Percentiles rank a stretch among this genome's conserved stretches.
These are phyloP conservation scores for Formica exsecta DNA, from an alignment of 1,140 invertebrate genomes.

Conservation along the genomic window DNA sequence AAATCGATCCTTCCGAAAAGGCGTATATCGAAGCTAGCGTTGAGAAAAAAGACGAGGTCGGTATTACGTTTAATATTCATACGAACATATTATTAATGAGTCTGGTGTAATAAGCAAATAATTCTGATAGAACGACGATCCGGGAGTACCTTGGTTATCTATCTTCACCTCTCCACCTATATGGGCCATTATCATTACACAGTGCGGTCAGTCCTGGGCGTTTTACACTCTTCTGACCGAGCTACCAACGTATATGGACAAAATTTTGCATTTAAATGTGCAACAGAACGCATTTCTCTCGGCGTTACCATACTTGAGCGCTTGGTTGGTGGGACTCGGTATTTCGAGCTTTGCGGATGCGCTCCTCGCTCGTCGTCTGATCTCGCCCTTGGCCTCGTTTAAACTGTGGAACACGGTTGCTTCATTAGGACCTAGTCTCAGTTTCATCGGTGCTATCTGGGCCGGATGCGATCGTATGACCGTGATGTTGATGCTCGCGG, in stretches of 20 bases:
- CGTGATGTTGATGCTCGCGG: constrained; percentile 90
- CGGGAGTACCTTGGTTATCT: constrained; percentile 90
- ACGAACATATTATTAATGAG: neutral
- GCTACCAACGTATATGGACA: constrained; percentile 97
- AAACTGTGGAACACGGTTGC: constrained; percentile 92
- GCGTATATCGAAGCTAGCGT: constrained; percentile 89
- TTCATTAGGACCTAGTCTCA: constrained; percentile 91
- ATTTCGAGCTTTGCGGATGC: constrained; percentile 91
- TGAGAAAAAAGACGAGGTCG: constrained; percentile 82
- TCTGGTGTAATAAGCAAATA: constrained; percentile 5
- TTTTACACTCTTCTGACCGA: constrained; percentile 98
- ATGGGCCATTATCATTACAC: constrained; percentile 95
- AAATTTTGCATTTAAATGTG: constrained; percentile 96
- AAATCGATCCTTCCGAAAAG: constrained; percentile 91
- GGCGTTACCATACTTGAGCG: constrained; percentile 83
- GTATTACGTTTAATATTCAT: constrained; percentile 36
- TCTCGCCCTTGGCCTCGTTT: constrained; percentile 90
- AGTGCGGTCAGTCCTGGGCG: constrained; percentile 97
- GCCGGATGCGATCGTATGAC: constrained; percentile 91
- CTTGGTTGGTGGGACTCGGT: constrained; percentile 90
- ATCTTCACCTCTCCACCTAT: constrained; percentile 94
- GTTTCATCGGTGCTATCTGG: constrained; percentile 92
- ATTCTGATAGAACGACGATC: constrained; percentile 73
- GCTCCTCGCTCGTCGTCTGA: constrained; percentile 88
- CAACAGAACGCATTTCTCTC: constrained; percentile 86